A percentile compares a stretch with the other conserved stretches of the same genome.
These are phyloP conservation scores for Ceuthmochares aereus DNA, from an alignment of 2,113 vertebrate genomes.

Conservation along the genomic window DNA sequence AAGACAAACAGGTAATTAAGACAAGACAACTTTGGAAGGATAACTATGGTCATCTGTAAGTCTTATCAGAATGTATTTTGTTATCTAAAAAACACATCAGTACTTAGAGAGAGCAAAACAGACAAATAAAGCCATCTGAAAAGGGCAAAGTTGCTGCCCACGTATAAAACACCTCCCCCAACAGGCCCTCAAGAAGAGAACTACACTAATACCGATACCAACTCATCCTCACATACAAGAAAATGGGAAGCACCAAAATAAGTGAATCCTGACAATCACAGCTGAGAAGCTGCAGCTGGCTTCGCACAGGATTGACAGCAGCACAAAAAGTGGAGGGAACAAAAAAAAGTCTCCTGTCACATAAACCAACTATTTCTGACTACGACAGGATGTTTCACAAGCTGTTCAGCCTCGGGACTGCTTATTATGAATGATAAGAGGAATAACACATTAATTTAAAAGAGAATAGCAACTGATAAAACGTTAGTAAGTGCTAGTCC, in stretches of 20 bases:
- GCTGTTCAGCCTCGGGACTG: neutral
- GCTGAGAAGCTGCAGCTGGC: neutral
- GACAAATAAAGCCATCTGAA: neutral
- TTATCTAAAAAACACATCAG: neutral
- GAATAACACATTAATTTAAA: neutral
- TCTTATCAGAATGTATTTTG: neutral
- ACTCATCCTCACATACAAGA: neutral
- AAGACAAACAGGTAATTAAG: neutral
- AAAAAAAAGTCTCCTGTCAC: neutral
- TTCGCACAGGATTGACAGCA: neutral
- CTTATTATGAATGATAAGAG: neutral
- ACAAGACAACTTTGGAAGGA: neutral
- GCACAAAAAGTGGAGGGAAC: neutral
- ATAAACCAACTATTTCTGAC: neutral
- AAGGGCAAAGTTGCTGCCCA: neutral
- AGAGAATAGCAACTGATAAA: neutral
- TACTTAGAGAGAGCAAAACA: neutral
- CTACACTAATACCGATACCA: neutral
- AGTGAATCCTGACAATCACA: neutral
- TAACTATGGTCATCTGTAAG: neutral
- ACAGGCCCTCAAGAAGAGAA: neutral
- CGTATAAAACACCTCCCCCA: neutral
- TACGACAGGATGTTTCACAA: neutral
- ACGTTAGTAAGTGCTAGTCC: neutral
- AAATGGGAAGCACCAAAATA: slow-evolving; percentile 47